These are phyloP conservation scores for Trematomus loennbergii DNA, from an alignment of 2,113 vertebrate genomes.

Conservation along the genomic window DNA sequence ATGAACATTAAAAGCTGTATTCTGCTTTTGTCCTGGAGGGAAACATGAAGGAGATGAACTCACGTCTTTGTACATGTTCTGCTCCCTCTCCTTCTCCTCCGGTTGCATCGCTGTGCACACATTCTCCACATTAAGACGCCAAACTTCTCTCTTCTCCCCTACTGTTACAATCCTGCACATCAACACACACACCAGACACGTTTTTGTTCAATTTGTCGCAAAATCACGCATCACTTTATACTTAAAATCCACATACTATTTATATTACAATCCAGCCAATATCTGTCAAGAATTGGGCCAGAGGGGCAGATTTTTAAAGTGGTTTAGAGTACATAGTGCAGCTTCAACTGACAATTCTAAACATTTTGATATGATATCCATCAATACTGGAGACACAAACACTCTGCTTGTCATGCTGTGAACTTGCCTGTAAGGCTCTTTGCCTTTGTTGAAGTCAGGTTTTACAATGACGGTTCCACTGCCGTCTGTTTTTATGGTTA, in stretches of 20 bases:
- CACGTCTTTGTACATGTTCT: conserved; percentile 90
- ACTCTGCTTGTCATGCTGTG: neutral
- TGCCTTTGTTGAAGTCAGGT: conserved; percentile 91
- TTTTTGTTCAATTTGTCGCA: neutral
- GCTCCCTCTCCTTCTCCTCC: conserved; percentile 90
- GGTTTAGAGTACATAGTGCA: neutral
- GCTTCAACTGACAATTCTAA: neutral
- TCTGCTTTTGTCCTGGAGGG: neutral
- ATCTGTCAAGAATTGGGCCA: neutral
- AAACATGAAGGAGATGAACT: conserved; percentile 62
- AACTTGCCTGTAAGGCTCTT: conserved; percentile 89
- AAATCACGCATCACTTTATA: neutral
- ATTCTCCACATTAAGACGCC: conserved; percentile 90
- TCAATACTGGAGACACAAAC: neutral
- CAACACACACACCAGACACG: conserved; percentile 6
- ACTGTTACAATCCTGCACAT: conserved; percentile 86
- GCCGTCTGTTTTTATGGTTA: conserved; percentile 91
- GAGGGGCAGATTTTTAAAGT: neutral
- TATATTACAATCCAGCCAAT: no score
- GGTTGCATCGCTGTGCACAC: conserved; percentile 82
- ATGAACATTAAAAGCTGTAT: neutral
- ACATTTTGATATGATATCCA: neutral
- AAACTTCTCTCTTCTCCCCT: conserved; percentile 90
- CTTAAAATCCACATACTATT: neutral
- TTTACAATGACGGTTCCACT: conserved; percentile 92